Conservation (phyloP, 1,140 invertebrate species). For the Pomacea maculata region DNA sequence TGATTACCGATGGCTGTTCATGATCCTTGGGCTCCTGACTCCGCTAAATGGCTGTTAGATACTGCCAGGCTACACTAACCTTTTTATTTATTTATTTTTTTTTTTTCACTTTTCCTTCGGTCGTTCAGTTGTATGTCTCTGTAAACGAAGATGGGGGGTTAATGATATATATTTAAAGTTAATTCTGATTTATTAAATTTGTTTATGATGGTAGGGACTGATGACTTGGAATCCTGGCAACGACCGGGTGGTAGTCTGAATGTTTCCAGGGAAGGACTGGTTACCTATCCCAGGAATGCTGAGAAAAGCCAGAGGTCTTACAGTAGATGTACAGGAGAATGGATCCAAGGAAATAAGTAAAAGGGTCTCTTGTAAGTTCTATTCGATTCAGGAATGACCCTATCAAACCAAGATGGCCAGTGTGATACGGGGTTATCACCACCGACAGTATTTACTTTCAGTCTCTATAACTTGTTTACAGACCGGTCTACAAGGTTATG, state of each 20-base stretch:
- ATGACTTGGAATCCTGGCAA: too few relatives aligned
- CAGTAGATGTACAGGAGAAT: not conserved
- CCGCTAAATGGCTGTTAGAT: too few relatives aligned
- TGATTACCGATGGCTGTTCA: too few relatives aligned
- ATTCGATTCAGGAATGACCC: not conserved
- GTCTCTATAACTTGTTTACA: constrained; percentile 7
- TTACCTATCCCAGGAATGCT: not conserved
- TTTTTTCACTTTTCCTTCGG: too few relatives aligned
- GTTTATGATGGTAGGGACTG: too few relatives aligned
- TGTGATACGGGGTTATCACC: not conserved
- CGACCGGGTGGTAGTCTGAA: too few relatives aligned
- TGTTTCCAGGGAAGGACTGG: not conserved
- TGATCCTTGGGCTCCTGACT: too few relatives aligned
- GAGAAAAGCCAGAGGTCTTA: not conserved
- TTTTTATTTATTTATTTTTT: too few relatives aligned
- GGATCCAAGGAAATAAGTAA: not conserved
- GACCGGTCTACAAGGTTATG: not conserved
- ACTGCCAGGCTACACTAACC: too few relatives aligned
- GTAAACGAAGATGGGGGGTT: not conserved
- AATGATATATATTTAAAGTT: not conserved
- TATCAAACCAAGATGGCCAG: not conserved
- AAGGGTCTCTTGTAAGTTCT: not conserved
- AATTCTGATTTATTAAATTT: not conserved
- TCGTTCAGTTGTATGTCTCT: too few relatives aligned
- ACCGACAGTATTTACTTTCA: not conserved